These are phyloP conservation scores for Lates calcarifer DNA, from an alignment of 2,113 vertebrate species.

Conservation along the genomic window DNA sequence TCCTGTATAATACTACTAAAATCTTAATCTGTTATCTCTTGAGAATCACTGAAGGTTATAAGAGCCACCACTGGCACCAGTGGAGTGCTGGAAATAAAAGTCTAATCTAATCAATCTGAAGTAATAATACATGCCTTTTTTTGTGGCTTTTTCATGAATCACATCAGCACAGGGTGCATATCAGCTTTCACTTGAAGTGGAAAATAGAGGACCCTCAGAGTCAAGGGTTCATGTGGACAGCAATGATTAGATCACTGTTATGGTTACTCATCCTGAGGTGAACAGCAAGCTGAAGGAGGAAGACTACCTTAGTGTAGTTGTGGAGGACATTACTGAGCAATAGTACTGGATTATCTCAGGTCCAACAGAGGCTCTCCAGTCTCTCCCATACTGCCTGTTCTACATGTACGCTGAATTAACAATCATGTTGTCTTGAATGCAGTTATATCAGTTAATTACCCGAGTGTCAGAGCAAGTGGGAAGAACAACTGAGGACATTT, in stretches of 20 bases:
- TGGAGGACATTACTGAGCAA: constrained; percentile 13
- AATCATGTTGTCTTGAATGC: constrained; percentile 20
- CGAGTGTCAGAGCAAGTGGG: constrained; percentile 26
- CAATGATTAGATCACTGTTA: background rate
- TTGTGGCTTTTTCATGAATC: background rate
- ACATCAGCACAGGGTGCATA: background rate
- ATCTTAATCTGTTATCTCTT: background rate
- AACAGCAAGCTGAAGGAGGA: background rate
- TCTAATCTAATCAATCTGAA: too few relatives aligned
- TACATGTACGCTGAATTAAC: constrained; percentile 32
- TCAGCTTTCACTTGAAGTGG: background rate
- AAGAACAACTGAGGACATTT: constrained; percentile 43
- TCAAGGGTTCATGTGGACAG: background rate
- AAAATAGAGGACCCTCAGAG: background rate
- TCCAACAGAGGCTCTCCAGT: background rate
- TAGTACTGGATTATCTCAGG: background rate
- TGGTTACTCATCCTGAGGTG: constrained; percentile 4
- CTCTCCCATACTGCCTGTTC: background rate
- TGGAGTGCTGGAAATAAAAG: too few relatives aligned
- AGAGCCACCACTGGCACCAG: too few relatives aligned
- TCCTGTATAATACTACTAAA: background rate
- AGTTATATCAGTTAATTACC: constrained; percentile 51
- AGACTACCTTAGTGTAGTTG: background rate
- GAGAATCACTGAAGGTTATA: too few relatives aligned
- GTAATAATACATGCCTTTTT: too few relatives aligned